Base-by-base conservation (phyloP, 2,888 invertebrate genomes). In the Seira sanloemensis region DNA sequence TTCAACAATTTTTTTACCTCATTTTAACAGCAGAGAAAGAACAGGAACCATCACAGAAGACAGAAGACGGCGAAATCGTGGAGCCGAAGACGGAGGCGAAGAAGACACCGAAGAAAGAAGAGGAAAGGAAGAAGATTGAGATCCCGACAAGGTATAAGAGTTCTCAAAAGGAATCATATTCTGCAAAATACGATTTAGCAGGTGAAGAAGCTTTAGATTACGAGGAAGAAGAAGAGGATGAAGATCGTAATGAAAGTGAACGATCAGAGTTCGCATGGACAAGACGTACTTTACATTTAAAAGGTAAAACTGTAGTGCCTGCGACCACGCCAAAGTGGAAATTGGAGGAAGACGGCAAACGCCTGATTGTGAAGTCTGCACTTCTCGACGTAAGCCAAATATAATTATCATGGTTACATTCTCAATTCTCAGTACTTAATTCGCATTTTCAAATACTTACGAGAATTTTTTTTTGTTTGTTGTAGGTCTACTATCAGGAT, bases 201-300 rank as follows among this genome's bases (percentile, higher is more conserved):
- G 86, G 86, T 78, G 89, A 89, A 66, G 89, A 89, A 73, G 86
- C 78, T 72, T 80, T 89, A 37, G 89, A 89, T 86, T 89, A 88
- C 85, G 89, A 88, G 0, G 88, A 89, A 24, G 89, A 88, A 69
- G 88, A 88, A 54, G 81, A 84, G 0, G 88, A 89, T 18, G 89
- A 88, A 65, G 88, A 88, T 18, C 78, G 78, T 66, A 76, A 71
- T 46, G 87, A 88, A 27, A 81, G 72, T 62, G 88, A 87, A 54
- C 72, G 73, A 26, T 86, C 87, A 58, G 86, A 87, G 74, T 86
- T 85, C 78, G 68, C 76, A 21, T 88, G 88, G 88, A 72, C 79
- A 23, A 77, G 86, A 72, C 50, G 88, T 37, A 81, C 78, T 73
- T 69, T 88, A 19, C 86, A 85, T 4, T 68, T 88, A 7, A 88